These are phyloP conservation scores for Phalacrocorax pelagicus DNA, from an alignment of 2,113 vertebrate species.

Conservation along the genomic window DNA sequence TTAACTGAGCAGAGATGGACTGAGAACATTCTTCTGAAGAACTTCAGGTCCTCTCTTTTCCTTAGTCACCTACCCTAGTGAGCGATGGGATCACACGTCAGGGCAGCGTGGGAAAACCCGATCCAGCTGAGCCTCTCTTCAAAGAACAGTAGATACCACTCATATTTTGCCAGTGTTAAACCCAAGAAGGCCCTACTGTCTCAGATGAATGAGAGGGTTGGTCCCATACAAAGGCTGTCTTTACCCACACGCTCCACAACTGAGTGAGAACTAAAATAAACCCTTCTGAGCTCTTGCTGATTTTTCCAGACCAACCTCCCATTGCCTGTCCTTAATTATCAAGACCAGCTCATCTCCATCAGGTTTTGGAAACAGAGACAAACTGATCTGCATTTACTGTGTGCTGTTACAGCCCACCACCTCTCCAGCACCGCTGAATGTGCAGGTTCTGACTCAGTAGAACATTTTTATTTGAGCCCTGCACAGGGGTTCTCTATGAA, in stretches of 20 bases:
- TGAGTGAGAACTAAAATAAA: background rate
- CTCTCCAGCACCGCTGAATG: background rate
- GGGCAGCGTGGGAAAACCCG: background rate
- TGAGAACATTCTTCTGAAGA: background rate
- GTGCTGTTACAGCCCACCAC: background rate
- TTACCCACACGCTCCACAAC: background rate
- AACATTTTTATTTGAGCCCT: background rate
- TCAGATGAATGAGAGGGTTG: background rate
- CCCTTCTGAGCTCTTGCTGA: background rate
- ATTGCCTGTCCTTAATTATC: background rate
- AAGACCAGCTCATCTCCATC: background rate
- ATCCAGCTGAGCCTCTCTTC: background rate
- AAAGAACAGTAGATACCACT: background rate
- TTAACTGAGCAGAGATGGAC: background rate
- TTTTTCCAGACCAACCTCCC: background rate
- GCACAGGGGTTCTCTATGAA: background rate
- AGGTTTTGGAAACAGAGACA: background rate
- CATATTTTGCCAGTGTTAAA: background rate
- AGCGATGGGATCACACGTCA: fast-evolving
- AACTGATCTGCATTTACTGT: background rate
- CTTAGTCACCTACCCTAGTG: background rate
- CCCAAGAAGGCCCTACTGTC: background rate
- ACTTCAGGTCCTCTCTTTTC: background rate
- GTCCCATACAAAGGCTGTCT: background rate
- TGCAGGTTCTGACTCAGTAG: background rate